Conservation (phyloP, 1,140 invertebrate genomes). For the Cotesia glomerata region DNA sequence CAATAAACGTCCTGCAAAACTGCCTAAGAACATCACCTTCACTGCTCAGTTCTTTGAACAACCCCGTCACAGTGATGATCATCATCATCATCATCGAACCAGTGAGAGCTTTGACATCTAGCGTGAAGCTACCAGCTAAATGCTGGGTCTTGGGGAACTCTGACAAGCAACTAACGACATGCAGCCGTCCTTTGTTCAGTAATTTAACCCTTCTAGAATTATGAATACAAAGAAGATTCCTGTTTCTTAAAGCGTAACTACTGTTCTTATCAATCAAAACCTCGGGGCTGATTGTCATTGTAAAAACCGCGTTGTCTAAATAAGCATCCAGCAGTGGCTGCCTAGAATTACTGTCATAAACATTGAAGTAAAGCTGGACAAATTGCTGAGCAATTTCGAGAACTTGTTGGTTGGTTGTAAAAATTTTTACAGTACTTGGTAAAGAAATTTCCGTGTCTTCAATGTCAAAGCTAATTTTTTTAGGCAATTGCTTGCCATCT, state of each 20-base stretch:
- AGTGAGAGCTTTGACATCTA: slow-evolving; percentile 79
- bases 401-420: slow-evolving; percentile 70
- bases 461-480: slow-evolving; percentile 82
- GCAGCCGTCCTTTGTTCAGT: slow-evolving; percentile 74
- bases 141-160: slow-evolving; percentile 82
- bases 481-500: slow-evolving; percentile 79
- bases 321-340: slow-evolving; percentile 84
- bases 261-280: slow-evolving; percentile 62
- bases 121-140: slow-evolving; percentile 80
- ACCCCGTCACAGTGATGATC: slow-evolving; percentile 74
- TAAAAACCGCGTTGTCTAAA: slow-evolving; percentile 82
- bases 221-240: slow-evolving; percentile 76
- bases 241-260: slow-evolving; percentile 73
- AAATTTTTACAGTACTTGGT: slow-evolving; percentile 72
- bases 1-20: slow-evolving; percentile 81
- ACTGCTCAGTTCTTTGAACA: slow-evolving; percentile 74
- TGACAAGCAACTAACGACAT: slow-evolving; percentile 77
- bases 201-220: slow-evolving; percentile 67
- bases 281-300: slow-evolving; percentile 62
- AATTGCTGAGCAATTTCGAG: slow-evolving; percentile 77
- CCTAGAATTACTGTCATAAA: slow-evolving; percentile 83
- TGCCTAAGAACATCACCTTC: slow-evolving; percentile 70
- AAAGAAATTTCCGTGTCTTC: slow-evolving; percentile 69
- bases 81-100: slow-evolving; percentile 74
- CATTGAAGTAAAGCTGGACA: slow-evolving; percentile 80